Conservation (phyloP, 1,140 invertebrate genomes). For the Eurosta solidaginis region DNA sequence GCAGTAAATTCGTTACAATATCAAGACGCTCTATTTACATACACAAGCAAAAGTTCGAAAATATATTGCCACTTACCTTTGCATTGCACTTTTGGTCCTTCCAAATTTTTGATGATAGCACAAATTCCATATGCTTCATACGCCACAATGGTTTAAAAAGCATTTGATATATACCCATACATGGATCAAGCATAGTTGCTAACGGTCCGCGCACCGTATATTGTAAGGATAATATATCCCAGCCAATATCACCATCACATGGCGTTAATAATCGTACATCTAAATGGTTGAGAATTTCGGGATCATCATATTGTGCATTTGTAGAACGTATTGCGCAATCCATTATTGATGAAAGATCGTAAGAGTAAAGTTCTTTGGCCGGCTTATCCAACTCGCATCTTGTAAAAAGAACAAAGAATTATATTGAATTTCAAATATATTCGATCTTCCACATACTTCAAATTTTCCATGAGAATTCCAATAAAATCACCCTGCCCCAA, state of each 20-base stretch:
- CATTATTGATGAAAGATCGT: slow-evolving; percentile 86
- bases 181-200: slow-evolving; percentile 87
- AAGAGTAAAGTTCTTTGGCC: slow-evolving; percentile 84
- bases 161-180: slow-evolving; percentile 82
- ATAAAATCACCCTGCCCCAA: slow-evolving; percentile 96
- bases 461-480: slow-evolving; percentile 85
- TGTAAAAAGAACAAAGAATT: not conserved
- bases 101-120: slow-evolving; percentile 80
- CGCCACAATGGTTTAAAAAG: slow-evolving; percentile 94
- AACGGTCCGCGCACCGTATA: slow-evolving; percentile 94
- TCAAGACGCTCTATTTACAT: no score
- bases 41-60: no score
- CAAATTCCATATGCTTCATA: slow-evolving; percentile 92
- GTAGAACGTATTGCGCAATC: slow-evolving; percentile 91
- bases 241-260: slow-evolving; percentile 83
- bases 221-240: slow-evolving; percentile 94
- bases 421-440: not conserved
- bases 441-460: slow-evolving; percentile 72
- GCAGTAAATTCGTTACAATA: no score
- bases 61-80: slow-evolving; percentile 65
- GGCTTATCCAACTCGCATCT: slow-evolving; percentile 88
- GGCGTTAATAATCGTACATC: slow-evolving; percentile 83
- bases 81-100: slow-evolving; percentile 82
- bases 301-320: slow-evolving; percentile 93
- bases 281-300: slow-evolving; percentile 84